Conservation (phyloP, 2,888 invertebrate genomes). For the Nomada hirtipes region DNA sequence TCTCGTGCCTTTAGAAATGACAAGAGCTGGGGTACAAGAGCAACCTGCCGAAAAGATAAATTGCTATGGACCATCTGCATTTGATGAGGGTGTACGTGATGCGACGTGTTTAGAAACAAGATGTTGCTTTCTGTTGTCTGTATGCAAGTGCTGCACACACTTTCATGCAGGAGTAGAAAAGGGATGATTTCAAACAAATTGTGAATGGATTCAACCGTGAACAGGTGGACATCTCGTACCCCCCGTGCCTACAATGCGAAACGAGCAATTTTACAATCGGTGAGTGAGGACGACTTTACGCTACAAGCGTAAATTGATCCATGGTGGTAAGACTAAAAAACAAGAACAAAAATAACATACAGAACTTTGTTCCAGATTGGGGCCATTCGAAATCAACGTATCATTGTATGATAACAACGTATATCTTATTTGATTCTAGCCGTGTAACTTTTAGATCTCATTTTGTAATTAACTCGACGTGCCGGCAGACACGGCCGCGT, state of each 20-base stretch:
- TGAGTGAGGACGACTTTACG: slow-evolving; percentile 49
- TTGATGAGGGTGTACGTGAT: slow-evolving; percentile 65
- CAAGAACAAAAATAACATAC: no score
- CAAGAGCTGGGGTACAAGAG: slow-evolving; percentile 66
- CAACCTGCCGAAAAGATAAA: slow-evolving; percentile 56
- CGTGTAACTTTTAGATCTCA: slow-evolving; percentile 66
- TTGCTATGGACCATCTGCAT: slow-evolving; percentile 51
- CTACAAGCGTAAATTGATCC: no score
- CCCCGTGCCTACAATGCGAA: slow-evolving; percentile 72
- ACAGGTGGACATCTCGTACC: slow-evolving; percentile 57
- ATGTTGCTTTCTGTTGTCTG: slow-evolving; percentile 55
- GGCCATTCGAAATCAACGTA: slow-evolving; percentile 82
- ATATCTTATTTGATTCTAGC: slow-evolving; percentile 62
- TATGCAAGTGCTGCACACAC: slow-evolving; percentile 73
- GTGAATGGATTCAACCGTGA: slow-evolving; percentile 38
- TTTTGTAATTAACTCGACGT: slow-evolving; percentile 64
- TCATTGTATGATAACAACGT: slow-evolving; percentile 78
- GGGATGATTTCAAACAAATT: slow-evolving; percentile 30
- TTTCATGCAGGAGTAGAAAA: slow-evolving; percentile 61
- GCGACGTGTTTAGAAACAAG: slow-evolving; percentile 51
- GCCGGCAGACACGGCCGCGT: slow-evolving; percentile 22
- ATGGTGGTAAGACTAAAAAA: not conserved
- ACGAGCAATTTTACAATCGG: slow-evolving; percentile 79
- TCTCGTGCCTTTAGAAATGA: slow-evolving; percentile 69
- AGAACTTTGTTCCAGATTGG: slow-evolving; percentile 78